phyloP scores from a whole-genome alignment of 2,113 vertebrate genomes.

The Dasyprocta punctata region DNA sequence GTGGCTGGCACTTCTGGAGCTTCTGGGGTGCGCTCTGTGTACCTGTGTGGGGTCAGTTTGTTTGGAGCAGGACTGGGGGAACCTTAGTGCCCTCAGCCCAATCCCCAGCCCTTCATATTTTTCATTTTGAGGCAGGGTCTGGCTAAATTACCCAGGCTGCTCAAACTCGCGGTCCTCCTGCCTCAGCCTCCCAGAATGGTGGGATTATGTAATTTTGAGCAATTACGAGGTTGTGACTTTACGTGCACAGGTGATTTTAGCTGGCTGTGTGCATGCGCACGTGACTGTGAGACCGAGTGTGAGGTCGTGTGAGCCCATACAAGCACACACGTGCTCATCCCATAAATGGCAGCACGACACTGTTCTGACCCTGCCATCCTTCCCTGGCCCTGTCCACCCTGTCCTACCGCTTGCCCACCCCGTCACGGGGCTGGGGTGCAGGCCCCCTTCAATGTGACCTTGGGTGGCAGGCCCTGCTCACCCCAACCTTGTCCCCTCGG shows the following conservation, averaged over 20 bases:
- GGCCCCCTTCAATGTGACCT: not conserved
- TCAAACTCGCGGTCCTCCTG: not conserved
- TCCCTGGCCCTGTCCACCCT: not conserved
- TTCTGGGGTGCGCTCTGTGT: fast-evolving
- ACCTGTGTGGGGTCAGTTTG: too few species aligned
- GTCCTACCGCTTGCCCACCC: not conserved
- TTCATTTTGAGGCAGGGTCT: not conserved
- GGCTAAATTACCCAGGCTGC: not conserved
- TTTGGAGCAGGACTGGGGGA: not conserved
- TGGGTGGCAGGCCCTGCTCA: not conserved
- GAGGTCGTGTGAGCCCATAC: not conserved
- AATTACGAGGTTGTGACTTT: too few species aligned
- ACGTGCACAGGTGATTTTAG: too few species aligned
- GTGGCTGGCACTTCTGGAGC: not conserved
- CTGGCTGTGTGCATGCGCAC: too few species aligned
- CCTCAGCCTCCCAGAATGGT: not conserved
- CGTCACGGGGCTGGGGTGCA: not conserved
- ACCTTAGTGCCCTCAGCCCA: not conserved
- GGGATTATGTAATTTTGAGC: not conserved
- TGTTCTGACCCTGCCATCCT: not conserved
- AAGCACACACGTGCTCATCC: fast-evolving
- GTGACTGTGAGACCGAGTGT: not conserved
- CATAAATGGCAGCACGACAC: fast-evolving
- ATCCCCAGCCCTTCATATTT: not conserved
- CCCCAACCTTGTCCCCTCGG: not conserved